These are phyloP conservation scores for Tolmerus cingulatus DNA, from an alignment of 2,888 invertebrate genomes.

Conservation along the genomic window DNA sequence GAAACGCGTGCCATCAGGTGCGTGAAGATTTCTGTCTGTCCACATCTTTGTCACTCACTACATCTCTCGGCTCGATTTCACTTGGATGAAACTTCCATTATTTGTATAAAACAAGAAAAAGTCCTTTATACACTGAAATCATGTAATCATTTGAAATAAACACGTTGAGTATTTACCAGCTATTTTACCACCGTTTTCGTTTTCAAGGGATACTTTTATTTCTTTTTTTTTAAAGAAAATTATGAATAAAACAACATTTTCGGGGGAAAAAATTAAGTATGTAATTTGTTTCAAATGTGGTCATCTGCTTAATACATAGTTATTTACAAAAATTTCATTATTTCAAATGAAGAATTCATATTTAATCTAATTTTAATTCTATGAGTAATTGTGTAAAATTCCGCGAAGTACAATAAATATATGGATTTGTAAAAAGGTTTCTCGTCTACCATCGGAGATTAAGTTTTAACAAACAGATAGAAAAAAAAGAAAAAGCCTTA, in stretches of 20 bases:
- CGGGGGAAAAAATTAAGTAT: neutral
- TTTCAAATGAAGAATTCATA: neutral
- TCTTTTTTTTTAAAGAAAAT: too few species aligned
- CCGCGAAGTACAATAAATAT: slow-evolving; percentile 15
- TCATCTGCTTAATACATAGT: neutral
- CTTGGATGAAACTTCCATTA: slow-evolving; percentile 26
- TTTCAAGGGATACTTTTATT: neutral
- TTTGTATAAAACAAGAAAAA: slow-evolving; percentile 29
- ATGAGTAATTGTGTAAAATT: slow-evolving; percentile 13
- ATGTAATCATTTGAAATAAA: slow-evolving; percentile 38
- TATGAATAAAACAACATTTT: neutral
- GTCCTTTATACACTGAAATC: slow-evolving; percentile 31
- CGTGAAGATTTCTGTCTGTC: neutral
- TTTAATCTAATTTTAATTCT: neutral
- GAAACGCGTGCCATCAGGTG: slow-evolving; percentile 17
- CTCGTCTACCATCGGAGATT: neutral
- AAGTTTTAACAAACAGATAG: neutral
- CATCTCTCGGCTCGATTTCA: neutral
- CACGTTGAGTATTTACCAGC: slow-evolving; percentile 26
- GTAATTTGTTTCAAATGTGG: neutral
- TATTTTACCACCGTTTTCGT: neutral
- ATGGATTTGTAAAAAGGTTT: neutral
- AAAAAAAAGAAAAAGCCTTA: neutral
- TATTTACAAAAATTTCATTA: slow-evolving; percentile 29
- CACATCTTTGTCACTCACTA: neutral